A percentile compares a stretch with the other conserved stretches of the same genome.
Conservation (phyloP, 2,797 vertebrate genomes). For the Chromis chromis region DNA sequence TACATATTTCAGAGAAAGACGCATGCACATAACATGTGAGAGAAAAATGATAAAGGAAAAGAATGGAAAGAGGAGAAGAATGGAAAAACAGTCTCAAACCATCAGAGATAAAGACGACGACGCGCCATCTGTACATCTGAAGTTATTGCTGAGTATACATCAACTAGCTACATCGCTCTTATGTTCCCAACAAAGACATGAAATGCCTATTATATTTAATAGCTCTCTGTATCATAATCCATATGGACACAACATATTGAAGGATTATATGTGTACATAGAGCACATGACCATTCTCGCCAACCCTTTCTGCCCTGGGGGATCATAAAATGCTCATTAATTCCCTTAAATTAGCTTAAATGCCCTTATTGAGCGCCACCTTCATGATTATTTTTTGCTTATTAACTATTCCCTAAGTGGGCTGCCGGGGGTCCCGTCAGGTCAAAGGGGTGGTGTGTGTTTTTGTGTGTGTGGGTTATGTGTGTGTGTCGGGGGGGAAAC, state of each 20-base stretch:
- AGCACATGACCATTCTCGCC: conserved; percentile 54
- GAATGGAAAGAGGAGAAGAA: conserved; percentile 12
- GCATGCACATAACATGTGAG: background rate
- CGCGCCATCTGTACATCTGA: conserved; percentile 29
- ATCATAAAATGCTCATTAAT: conserved; percentile 82
- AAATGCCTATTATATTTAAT: conserved; percentile 58
- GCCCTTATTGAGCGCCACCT: conserved; percentile 76
- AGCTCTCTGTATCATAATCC: conserved; percentile 63
- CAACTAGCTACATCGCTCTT: conserved; percentile 26
- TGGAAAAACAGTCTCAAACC: background rate
- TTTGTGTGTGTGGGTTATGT: conserved; percentile 11
- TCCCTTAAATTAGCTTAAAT: conserved; percentile 81
- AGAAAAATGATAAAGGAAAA: background rate
- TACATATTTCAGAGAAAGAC: conserved; percentile 18
- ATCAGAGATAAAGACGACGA: conserved; percentile 38
- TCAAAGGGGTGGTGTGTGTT: conserved; percentile 59
- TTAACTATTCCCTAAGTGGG: conserved; percentile 79
- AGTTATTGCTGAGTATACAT: conserved; percentile 13
- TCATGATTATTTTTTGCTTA: conserved; percentile 80
- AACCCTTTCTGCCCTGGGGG: conserved; percentile 62
- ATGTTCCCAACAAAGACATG: conserved; percentile 52
- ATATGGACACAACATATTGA: conserved; percentile 75
- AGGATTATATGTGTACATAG: conserved; percentile 72
- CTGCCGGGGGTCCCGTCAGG: conserved; percentile 71
- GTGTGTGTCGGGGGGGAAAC: conserved; percentile 16